Percentiles rank a stretch among this genome's conserved stretches.
phyloP scores from a whole-genome alignment of 2,113 vertebrate genomes.

The Seriola quinqueradiata region DNA sequence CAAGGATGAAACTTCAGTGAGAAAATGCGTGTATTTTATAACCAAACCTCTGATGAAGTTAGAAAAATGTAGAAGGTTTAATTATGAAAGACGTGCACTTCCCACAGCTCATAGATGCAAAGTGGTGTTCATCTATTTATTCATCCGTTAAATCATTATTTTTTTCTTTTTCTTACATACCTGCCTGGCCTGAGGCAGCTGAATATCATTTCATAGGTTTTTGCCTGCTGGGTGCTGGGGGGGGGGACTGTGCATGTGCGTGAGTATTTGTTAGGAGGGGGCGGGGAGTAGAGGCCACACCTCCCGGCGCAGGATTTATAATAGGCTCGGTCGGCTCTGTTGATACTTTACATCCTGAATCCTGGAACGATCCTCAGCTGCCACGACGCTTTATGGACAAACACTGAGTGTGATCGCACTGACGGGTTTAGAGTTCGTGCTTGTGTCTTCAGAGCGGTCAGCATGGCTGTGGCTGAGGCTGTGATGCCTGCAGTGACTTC shows the following conservation, averaged over 20 bases:
- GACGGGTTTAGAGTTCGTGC: neutral
- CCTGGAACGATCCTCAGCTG: constrained; percentile 22
- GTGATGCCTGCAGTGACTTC: constrained; percentile 71
- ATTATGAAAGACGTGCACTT: neutral
- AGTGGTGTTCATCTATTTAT: neutral
- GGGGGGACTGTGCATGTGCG: constrained; percentile 12
- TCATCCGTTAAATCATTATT: neutral
- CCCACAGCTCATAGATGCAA: neutral
- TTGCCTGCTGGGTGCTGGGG: neutral
- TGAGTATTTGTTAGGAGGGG: neutral
- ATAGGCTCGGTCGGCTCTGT: constrained; percentile 10
- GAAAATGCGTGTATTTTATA: neutral
- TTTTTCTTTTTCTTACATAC: too few species aligned
- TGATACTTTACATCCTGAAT: constrained; percentile 46
- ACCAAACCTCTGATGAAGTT: neutral
- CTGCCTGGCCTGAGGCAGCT: neutral
- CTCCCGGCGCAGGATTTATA: constrained; percentile 52
- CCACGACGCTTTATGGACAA: constrained; percentile 34
- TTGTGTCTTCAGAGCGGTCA: neutral
- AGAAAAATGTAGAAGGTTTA: neutral
- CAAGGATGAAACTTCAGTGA: neutral
- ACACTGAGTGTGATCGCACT: constrained; percentile 12
- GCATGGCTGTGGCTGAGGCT: constrained; percentile 83
- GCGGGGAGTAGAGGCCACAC: constrained; percentile 40
- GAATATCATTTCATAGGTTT: neutral